Evolutionary conservation across 2,113 vertebrate species (phyloP), one percentile per base, ranked within the genome.

Genomic region (Serinus canaria): DNA sequence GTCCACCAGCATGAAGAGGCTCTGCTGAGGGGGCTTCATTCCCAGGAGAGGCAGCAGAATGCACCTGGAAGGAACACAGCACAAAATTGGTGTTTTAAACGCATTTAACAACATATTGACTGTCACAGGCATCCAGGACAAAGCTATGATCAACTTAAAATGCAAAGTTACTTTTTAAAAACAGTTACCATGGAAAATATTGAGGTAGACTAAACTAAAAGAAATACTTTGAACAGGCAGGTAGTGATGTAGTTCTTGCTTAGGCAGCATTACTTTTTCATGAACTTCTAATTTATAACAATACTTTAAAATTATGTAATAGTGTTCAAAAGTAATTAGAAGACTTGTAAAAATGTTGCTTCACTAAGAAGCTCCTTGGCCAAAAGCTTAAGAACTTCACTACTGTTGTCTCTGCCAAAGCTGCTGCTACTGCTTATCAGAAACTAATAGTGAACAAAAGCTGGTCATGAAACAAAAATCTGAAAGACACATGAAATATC

Each of bases 31-130:
- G 2, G 99, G 98, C 94, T 99, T 98, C 83, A 98, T 95, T 31
- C 98, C 98, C 97, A 99, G 90, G 46, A 99, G 98, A 23, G 99
- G 99, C 59, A 99, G 95, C 37, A 99, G 98, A 89, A 99, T 98
- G 75, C 99, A 99, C 97, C 99, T 99, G 96, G 9, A 90, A 91
- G 72, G 83, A 80, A 96, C 19, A 30, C 0, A 23, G 70, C 59
- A 78, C 19, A 70, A 59, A 75, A 74, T 35, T 1, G 0, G 18
- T 12, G 33, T 80, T 80, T 84, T 53, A 58, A 62, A 66, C 12
- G 43, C 10, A 44, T 33, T 63, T 43, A 81, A 31, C 31, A 76
- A 46, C 1, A 49, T 13, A 8, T 0, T 13, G 53, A 27, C 28
- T 33, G 37, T 25, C 49, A 30, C 3, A 31, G 50, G 33, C 53